Evolutionary conservation across 2,113 vertebrate species (phyloP), one percentile per base, ranked within the genome.

Genomic region (Xenotilapia flavipinnis): DNA sequence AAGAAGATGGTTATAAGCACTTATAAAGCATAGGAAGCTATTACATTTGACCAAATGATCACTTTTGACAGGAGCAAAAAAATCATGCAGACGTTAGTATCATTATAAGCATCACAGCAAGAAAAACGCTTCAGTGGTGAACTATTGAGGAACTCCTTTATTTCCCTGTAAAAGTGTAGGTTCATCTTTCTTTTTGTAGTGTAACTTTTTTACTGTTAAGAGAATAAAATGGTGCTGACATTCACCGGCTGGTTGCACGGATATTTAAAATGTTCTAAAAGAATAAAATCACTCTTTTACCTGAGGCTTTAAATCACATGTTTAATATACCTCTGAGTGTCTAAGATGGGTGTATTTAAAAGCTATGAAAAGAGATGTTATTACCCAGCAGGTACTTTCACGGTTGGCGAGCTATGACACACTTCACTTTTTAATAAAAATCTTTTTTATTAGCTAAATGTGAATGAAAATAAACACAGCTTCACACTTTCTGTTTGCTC

Each of bases 231-330:
- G 45, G 33, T 79, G 19, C 68, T 23, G 65, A 40, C 36, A 77
- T n/a, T 68, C 49, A 11, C 1, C 14, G 88, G 83, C 33, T 45
- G 80, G 65, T 26, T 47, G 21, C 86, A 58, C 7, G 10, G n/a
- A 84, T 68, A 56, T 86, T 87, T 65, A 51, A 47, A 42, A 65
- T 38, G 10, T 55, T 47, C 79, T 60, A 58, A 86, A 87, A 86
- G 5, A 83, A 45, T 45, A 70, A 79, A 83, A 58, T 85, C 5
- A 15, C 70, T 82, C 45, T 77, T 77, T 51, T 77, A 49, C 58
- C 28, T 3, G 13, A 77, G 17, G 73, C 45, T 77, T 80, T 85
- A 53, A 85, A 79, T 51, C 4, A 55, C 55, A 82, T 13, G 33
- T 79, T 89, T 82, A 54, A 65, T 55, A n/a, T 70, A 49, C 26